These are phyloP conservation scores for Chiloscyllium punctatum DNA, from an alignment of 2,797 vertebrate species.

Conservation along the genomic window DNA sequence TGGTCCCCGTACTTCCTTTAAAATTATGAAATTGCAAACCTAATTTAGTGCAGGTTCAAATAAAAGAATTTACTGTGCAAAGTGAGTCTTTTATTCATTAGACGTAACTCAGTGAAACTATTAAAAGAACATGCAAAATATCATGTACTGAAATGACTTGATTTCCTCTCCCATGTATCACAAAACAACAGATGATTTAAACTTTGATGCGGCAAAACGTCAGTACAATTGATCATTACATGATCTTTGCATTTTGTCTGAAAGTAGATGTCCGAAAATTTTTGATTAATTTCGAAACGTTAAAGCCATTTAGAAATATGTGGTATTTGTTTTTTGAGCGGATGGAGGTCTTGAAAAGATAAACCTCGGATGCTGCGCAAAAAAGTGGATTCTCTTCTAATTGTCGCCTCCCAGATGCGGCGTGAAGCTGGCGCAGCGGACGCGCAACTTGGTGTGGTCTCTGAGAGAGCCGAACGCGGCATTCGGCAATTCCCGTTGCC, in stretches of 20 bases:
- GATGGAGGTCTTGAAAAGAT: neutral
- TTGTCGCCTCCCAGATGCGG: neutral
- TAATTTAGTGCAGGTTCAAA: neutral
- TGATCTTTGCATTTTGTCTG: neutral
- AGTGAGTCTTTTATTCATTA: neutral
- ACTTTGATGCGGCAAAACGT: neutral
- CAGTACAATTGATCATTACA: neutral
- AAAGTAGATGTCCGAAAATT: neutral
- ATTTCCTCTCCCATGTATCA: neutral
- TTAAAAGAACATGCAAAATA: neutral
- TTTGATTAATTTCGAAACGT: neutral
- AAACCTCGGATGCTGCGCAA: neutral
- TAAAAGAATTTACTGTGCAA: neutral
- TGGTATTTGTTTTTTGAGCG: neutral
- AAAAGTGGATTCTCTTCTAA: neutral
- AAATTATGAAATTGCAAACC: neutral
- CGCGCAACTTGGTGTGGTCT: neutral
- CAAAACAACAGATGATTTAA: neutral
- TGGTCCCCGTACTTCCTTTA: neutral
- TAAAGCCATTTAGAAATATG: neutral
- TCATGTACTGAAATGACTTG: neutral
- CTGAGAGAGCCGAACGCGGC: neutral
- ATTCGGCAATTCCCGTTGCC: neutral
- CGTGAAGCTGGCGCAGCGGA: neutral
- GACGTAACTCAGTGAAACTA: neutral